Percentiles rank a stretch among this genome's conserved stretches.
Conservation (phyloP, 2,888 invertebrate genomes). For the Muschampia plurimacula region DNA sequence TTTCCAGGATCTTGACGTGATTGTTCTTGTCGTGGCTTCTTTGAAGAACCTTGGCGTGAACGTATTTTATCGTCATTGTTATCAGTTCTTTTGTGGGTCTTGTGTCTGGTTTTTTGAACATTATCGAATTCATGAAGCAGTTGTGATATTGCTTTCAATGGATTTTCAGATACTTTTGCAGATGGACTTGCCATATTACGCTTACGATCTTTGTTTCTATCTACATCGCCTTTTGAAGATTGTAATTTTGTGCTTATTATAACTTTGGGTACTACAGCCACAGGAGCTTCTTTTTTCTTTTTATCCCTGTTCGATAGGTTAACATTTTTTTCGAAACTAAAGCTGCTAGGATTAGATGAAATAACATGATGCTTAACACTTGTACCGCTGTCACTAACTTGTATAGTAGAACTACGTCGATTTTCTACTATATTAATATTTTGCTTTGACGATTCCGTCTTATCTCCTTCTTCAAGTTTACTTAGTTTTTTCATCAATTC, state of each 20-base stretch:
- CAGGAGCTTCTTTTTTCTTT: constrained; percentile 45
- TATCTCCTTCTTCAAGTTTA: constrained; percentile 43
- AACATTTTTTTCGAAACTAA: constrained; percentile 59
- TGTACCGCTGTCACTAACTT: constrained; percentile 68
- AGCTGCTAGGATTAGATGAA: constrained; percentile 62
- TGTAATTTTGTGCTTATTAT: constrained; percentile 65
- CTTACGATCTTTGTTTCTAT: constrained; percentile 56
- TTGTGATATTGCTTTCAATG: constrained; percentile 75
- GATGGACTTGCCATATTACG: constrained; percentile 45
- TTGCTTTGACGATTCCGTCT: constrained; percentile 39
- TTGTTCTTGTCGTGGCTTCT: constrained; percentile 58
- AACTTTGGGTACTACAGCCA: constrained; percentile 64
- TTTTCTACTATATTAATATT: constrained; percentile 39
- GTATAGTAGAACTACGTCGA: constrained; percentile 51
- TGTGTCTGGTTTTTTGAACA: constrained; percentile 65
- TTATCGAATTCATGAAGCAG: constrained; percentile 71
- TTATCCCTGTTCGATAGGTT: constrained; percentile 3
- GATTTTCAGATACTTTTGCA: constrained; percentile 59
- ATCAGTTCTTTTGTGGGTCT: constrained; percentile 56
- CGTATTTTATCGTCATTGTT: constrained; percentile 49
- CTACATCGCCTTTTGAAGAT: constrained; percentile 51
- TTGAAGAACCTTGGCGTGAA: constrained; percentile 50
- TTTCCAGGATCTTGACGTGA: constrained; percentile 50
- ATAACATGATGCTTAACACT: constrained; percentile 65
- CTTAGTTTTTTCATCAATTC: constrained; percentile 65